Base-by-base conservation (phyloP, 1,140 invertebrate species). In the Cyclina sinensis region DNA sequence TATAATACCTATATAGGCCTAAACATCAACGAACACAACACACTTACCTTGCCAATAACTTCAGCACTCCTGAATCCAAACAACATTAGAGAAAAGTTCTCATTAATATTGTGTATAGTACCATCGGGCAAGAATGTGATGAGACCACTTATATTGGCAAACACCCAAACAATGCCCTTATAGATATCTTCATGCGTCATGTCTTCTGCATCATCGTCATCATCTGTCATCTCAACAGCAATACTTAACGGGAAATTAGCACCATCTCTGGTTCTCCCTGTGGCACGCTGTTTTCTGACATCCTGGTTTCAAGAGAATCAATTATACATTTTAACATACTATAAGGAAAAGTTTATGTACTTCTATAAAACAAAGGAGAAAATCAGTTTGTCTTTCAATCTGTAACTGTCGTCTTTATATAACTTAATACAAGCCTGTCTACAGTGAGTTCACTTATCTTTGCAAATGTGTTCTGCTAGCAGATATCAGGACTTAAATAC, bases 111-210 rank as follows among this genome's bases (percentile, higher is more conserved):
- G 21, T 97, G 96, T 78, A 97, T 96, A n/a, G 95, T 95, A 18
- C 93, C 97, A 86, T 96, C 94, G 14, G 97, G 96, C 82, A 96
- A 96, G 1, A 97, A 95, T 16, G 97, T 97, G 27, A 97, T 96
- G n/a, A 97, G 94, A 18, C 97, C 97, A 93, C 97, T 97, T 70
- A 97, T 96, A 91, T 97, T 97, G 89, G 96, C 96, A 90, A 97
- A 97, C 11, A 97, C 94, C 95, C 95, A 95, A 9, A 95, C 90
- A 30, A 91, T 89, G 27, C 93, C 94, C 43, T 81, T 59, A 85
- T 93, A 95, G n/a, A 91, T 78, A 54, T 90, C 79, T 32, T 92
- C 84, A 27, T 32, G 73, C 54, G 35, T 89, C 74, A 18, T 14
- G 27, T 21, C 59, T 32, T 70, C 51, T 7, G 24, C 48, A 54